Evolutionary conservation across 2,888 invertebrate species (phyloP), one percentile per base, ranked within the genome.

Genomic region (Noctua comes): DNA sequence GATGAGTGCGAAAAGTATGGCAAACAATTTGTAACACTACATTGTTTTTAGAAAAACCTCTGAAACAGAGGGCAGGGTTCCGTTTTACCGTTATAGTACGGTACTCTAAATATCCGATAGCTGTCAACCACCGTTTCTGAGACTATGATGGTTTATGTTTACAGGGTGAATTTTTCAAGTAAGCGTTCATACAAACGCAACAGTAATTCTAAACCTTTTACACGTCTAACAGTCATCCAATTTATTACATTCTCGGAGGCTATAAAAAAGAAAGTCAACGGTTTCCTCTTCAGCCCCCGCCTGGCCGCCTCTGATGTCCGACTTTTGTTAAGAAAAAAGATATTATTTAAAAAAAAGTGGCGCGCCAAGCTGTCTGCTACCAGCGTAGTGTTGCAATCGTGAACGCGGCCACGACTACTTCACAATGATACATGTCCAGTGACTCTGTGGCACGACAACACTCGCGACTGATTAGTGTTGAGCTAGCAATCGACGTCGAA

Each of bases 331-430:
- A 92, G 91, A 92, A 93, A 93, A 92, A 93, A 94, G 88, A 91
- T 92, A 93, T 92, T 88, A 91, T 93, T 87, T 76, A 91, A 92
- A 94, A 81, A 81, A 95, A 96, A 95, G 94, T 95, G 94, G 95
- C 96, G 96, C 96, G 96, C 96, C 96, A 96, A 94, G 96, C 96
- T 93, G 96, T 96, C 96, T 96, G 95, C 92, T 92, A 90, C 91
- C 90, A 90, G 86, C 89, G 89, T 86, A 88, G 88, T 92, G 94
- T 92, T 92, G 93, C 91, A 92, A 93, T 88, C 88, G 85, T 87
- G 86, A 89, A 86, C 87, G 91, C 90, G 91, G 89, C 85, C 90
- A 88, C 90, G 91, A 88, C 82, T 83, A 86, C 88, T 90, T 90
- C 88, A 90, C 89, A 84, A 80, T 88, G 91, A 86, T 89, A 84